Base-by-base conservation (phyloP, 2,113 vertebrate species). In the Cololabis saira region DNA sequence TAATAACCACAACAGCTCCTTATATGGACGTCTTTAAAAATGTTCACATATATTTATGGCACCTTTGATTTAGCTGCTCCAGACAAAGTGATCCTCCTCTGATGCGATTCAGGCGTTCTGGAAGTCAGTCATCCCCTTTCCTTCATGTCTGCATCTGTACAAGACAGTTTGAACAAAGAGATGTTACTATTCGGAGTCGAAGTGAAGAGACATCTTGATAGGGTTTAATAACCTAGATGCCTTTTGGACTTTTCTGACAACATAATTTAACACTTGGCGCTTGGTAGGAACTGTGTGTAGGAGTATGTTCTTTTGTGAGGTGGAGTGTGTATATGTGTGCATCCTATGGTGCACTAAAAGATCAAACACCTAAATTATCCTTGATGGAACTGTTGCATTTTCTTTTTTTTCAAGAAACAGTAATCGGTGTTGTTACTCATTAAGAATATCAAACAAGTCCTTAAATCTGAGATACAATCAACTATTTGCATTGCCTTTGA, bases 361-460 rank as follows among this genome's bases (percentile, higher is more conserved):
- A 83, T 83, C 57, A 83, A 86, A 81, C 64, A 14, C 33, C 50
- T 16, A 1, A 60, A 67, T 59, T 60, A 15, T 53, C 37, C 67
- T 57, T 61, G 58, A 45, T 85, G 52, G 60, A 24, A 11, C 43
- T 40, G 48, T 2, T 0, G 2, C 19, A 42, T 40, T 11, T 2
- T 16, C 21, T 16, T 61, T 13, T 45, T 40, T 52, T 50, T 42
- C 1, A 14, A 16, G 22, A 55, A 27, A 41, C 40, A 4, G 22
- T 53, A 52, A 73, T 52, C 56, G 53, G 76, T 41, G 19, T 12
- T 3, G 33, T 58, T 27, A n/a, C 43, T 14, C 0, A 1, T 59
- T 6, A 65, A n/a, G 37, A 65, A 68, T 45, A 60, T 52, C n/a
- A 81, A 54, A 67, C 17, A 22, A 7, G 21, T 16, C 22, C 52